These are phyloP conservation scores for Palythoa grandis DNA, from an alignment of 92 coral and sea anemone species.

Conservation along the genomic window DNA sequence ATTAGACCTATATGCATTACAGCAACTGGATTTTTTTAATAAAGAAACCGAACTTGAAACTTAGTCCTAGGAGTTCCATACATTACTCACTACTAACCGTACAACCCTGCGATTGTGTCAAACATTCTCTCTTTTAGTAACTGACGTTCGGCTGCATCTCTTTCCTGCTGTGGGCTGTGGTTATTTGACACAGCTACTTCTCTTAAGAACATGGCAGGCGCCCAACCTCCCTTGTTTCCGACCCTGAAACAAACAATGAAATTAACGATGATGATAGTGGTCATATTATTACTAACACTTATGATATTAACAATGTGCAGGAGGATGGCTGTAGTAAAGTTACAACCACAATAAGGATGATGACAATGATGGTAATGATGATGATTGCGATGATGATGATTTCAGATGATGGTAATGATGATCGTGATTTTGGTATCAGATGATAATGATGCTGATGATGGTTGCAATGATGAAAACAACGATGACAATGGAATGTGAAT, in stretches of 20 bases:
- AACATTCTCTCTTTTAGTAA: constrained; percentile 41
- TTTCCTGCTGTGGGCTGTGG: constrained; percentile 55
- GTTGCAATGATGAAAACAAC: not conserved
- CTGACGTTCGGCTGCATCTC: constrained; percentile 45
- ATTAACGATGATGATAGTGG: not conserved
- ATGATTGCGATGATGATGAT: not conserved
- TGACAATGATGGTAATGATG: not conserved
- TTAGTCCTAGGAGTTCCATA: no score
- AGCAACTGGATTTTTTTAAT: no score
- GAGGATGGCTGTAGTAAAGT: not conserved
- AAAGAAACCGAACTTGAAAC: not conserved
- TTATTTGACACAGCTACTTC: constrained; percentile 68
- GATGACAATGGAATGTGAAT: not conserved
- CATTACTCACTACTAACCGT: constrained; percentile 50
- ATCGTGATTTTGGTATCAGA: not conserved
- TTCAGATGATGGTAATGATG: not conserved
- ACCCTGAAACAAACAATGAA: constrained; percentile 38
- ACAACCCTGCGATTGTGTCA: constrained; percentile 42
- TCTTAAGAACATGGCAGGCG: constrained; percentile 85
- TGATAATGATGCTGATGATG: not conserved
- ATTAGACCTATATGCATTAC: no score
- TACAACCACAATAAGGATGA: not conserved
- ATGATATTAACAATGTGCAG: not conserved
- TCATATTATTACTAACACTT: not conserved
- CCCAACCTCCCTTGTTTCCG: constrained; percentile 79